These are phyloP conservation scores for Delia radicum DNA, from an alignment of 1,140 invertebrate species.

Conservation along the genomic window DNA sequence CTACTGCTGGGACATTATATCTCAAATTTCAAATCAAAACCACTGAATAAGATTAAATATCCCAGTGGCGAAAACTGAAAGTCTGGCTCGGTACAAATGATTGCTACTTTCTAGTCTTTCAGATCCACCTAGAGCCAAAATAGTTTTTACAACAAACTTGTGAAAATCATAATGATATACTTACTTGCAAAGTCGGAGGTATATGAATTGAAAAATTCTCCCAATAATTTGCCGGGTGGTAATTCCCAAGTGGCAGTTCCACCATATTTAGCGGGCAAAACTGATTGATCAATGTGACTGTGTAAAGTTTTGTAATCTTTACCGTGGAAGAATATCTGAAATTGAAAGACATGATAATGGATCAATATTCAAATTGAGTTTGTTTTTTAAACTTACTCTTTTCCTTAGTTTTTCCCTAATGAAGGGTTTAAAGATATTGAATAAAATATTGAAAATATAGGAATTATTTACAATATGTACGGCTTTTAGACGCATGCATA, in stretches of 20 bases:
- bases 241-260: slow-evolving; percentile 62
- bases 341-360: too few relatives aligned
- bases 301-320: slow-evolving; percentile 67
- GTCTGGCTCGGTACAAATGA: too few relatives aligned
- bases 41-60: too few relatives aligned
- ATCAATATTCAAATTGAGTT: neutral
- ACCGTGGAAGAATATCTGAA: slow-evolving; percentile 72
- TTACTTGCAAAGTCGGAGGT: slow-evolving; percentile 62
- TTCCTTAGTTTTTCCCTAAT: slow-evolving; percentile 66
- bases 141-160: too few relatives aligned
- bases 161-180: too few relatives aligned
- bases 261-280: slow-evolving; percentile 69
- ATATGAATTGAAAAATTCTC: slow-evolving; percentile 60
- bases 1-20: too few relatives aligned
- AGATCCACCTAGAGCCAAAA: too few relatives aligned
- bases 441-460: slow-evolving; percentile 74
- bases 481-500: slow-evolving; percentile 63
- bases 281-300: slow-evolving; percentile 63
- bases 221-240: slow-evolving; percentile 58
- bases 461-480: slow-evolving; percentile 80
- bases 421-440: slow-evolving; percentile 76
- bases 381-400: slow-evolving; percentile 53
- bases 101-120: too few relatives aligned
- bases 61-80: too few relatives aligned
- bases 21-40: too few relatives aligned